These are phyloP conservation scores for Pseudorhombus dupliciocellatus DNA, from an alignment of 2,113 vertebrate species.

Conservation along the genomic window DNA sequence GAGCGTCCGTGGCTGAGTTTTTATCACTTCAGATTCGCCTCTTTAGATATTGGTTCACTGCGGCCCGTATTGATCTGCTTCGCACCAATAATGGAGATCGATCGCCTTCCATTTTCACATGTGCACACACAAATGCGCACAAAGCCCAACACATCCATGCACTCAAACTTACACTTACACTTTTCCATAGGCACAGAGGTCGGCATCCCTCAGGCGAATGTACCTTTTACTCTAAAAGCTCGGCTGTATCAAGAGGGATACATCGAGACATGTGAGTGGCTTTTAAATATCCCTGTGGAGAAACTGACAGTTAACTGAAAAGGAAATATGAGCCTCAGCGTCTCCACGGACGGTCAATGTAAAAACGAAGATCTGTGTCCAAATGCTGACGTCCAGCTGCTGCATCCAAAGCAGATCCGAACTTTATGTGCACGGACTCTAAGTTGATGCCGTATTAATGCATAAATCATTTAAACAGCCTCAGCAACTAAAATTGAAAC, in stretches of 20 bases:
- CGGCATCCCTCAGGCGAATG: constrained; percentile 54
- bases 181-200: constrained; percentile 65
- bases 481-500: neutral
- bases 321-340: constrained; percentile 48
- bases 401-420: neutral
- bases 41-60: constrained; percentile 26
- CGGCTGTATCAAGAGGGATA: constrained; percentile 51
- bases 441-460: neutral
- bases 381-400: constrained; percentile 7
- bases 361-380: constrained; percentile 15
- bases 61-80: constrained; percentile 55
- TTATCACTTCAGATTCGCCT: constrained; percentile 25
- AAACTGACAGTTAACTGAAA: constrained; percentile 60
- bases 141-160: constrained; percentile 21
- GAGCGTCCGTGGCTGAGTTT: constrained; percentile 13
- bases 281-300: constrained; percentile 72
- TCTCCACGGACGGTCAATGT: constrained; percentile 33
- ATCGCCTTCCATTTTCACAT: constrained; percentile 23
- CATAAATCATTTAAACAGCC: neutral
- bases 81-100: constrained; percentile 54
- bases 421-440: neutral
- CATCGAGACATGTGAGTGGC: constrained; percentile 68
- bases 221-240: constrained; percentile 75
- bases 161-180: constrained; percentile 53
- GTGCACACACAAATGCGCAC: neutral